Conservation (phyloP, 2,888 invertebrate species). For the Temnothorax unifasciatus region DNA sequence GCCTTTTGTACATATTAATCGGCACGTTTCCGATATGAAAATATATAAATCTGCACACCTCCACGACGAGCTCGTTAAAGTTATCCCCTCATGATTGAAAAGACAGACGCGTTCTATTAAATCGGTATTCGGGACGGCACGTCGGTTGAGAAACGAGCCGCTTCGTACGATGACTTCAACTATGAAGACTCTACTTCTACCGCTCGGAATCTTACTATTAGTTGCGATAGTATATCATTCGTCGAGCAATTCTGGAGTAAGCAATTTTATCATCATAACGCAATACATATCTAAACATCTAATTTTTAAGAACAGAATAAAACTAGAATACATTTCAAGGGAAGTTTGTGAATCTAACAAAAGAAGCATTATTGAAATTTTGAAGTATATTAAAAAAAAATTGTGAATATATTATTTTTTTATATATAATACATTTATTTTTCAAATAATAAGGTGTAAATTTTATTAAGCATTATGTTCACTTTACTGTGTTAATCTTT, state of each 20-base stretch:
- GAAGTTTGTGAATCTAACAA: background rate
- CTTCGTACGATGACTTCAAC: constrained; percentile 7
- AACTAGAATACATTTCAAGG: background rate
- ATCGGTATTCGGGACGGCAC: background rate
- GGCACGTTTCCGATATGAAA: constrained; percentile 71
- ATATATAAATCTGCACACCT: constrained; percentile 14
- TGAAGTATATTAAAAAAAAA: constrained; percentile 1
- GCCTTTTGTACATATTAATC: constrained; percentile 46
- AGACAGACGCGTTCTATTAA: constrained; percentile 15
- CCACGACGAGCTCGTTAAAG: background rate
- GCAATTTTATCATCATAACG: background rate
- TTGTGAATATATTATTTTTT: background rate
- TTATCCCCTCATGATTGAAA: background rate
- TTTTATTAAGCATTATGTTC: background rate
- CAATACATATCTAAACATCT: background rate
- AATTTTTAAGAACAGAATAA: background rate
- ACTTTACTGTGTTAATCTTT: constrained; percentile 1
- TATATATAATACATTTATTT: background rate
- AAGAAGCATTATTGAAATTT: background rate
- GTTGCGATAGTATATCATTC: background rate
- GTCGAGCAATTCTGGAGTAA: background rate
- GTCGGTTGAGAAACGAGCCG: background rate
- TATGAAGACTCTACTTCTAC: constrained; percentile 6
- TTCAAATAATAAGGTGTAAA: constrained; percentile 45
- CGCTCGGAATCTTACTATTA: background rate